Evolutionary conservation across 2,888 invertebrate species (phyloP).

Genomic region (Argyresthia goedartella): DNA sequence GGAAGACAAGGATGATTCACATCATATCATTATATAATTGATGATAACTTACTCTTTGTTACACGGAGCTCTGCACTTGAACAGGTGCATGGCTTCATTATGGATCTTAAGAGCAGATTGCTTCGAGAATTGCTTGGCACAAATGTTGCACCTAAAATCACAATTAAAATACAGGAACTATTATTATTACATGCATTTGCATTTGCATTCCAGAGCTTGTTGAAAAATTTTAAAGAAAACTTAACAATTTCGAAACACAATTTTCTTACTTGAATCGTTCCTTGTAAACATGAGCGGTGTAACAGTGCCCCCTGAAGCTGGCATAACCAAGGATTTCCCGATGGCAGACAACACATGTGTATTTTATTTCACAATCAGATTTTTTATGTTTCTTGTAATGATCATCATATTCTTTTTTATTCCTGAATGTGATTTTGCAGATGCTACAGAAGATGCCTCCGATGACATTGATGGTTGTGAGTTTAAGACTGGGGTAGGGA

Average conservation of each 20-base stretch:
- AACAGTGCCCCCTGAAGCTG: slow-evolving; percentile 73
- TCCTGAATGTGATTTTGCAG: slow-evolving; percentile 60
- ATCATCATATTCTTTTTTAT: slow-evolving; percentile 63
- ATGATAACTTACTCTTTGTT: slow-evolving; percentile 39
- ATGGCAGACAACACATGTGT: slow-evolving; percentile 70
- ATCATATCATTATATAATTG: no score
- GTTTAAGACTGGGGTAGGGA: slow-evolving; percentile 21
- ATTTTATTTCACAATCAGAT: slow-evolving; percentile 36
- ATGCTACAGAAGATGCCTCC: slow-evolving; percentile 71
- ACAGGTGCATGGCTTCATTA: slow-evolving; percentile 34
- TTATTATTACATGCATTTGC: neutral
- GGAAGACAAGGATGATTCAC: no score
- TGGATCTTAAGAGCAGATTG: slow-evolving; percentile 34
- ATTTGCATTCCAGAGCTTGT: no score
- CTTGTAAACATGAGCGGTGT: slow-evolving; percentile 64
- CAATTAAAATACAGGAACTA: neutral
- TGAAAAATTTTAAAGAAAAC: no score
- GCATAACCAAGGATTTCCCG: slow-evolving; percentile 66
- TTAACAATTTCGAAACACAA: no score
- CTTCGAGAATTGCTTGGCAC: slow-evolving; percentile 44
- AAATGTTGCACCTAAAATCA: slow-evolving; percentile 37
- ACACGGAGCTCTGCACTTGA: slow-evolving; percentile 36
- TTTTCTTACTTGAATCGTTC: slow-evolving; percentile 63
- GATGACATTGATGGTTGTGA: slow-evolving; percentile 47
- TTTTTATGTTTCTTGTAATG: slow-evolving; percentile 59